These are phyloP conservation scores for Burhinus oedicnemus DNA, from an alignment of 2,113 vertebrate genomes.

Conservation along the genomic window DNA sequence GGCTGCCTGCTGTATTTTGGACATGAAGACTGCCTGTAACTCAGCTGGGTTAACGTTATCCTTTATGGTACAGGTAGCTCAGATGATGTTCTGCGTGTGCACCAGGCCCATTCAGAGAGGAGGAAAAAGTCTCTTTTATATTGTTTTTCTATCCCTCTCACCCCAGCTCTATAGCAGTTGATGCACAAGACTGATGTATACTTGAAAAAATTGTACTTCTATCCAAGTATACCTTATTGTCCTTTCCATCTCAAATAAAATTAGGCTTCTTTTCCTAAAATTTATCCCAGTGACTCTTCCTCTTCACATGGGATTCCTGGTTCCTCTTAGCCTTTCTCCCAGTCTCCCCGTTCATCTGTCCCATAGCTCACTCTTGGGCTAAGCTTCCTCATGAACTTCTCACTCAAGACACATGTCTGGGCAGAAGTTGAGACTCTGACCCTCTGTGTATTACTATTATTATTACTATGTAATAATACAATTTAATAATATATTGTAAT, in stretches of 20 bases:
- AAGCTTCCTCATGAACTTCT: neutral
- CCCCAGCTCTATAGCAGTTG: neutral
- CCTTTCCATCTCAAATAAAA: neutral
- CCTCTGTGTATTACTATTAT: neutral
- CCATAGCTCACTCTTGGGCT: neutral
- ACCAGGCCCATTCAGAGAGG: neutral
- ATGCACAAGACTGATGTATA: neutral
- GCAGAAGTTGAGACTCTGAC: neutral
- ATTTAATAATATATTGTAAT: neutral
- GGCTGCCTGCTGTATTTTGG: neutral
- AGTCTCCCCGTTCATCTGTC: neutral
- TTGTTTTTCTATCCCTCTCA: neutral
- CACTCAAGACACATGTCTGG: neutral
- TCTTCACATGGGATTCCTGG: neutral
- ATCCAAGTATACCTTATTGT: neutral
- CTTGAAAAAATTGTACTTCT: neutral
- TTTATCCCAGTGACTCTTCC: neutral
- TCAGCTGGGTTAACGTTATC: neutral
- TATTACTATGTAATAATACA: neutral
- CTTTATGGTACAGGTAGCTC: neutral
- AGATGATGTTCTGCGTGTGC: neutral
- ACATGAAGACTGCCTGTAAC: neutral
- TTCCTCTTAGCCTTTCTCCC: neutral
- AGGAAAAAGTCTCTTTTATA: neutral
- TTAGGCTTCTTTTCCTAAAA: neutral